Base-by-base conservation (phyloP, 2,113 vertebrate genomes). In the Lophura nycthemera region DNA sequence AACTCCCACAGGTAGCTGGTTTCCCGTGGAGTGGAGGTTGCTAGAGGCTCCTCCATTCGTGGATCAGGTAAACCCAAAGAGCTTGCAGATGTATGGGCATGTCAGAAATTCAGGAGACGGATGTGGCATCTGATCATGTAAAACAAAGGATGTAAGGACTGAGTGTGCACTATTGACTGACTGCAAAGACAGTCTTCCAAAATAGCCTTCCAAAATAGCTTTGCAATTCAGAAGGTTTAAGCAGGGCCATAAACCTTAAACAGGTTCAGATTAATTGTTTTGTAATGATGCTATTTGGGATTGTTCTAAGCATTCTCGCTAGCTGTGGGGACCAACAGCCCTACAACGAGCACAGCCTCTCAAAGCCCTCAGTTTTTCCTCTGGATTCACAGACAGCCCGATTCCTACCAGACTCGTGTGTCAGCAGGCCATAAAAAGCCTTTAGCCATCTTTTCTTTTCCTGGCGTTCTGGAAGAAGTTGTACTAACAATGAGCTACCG, bases 401-500 rank as follows among this genome's bases (percentile, higher is more conserved):
- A 71, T 91, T 90, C 89, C 83, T 86, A 82, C 74, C 67, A 93
- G 67, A 78, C 60, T 83, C 80, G 20, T 74, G 24, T 92, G 88
- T 92, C 88, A 94, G 75, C 88, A 94, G 87, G 90, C 79, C 83
- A 48, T 91, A 93, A 96, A 94, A 90, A 87, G 66, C 87, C 86
- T 90, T 74, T 93, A 95, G 88, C 48, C 4, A 14, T 36, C 67
- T 89, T 94, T 95, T 91, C 92, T 96, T 91, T 92, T 93, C 42
- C 78, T 89, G 76, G 75, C 3, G 0, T 93, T 90, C 94, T 91
- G 86, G 86, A 96, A 94, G 90, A 91, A 95, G 93, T 89, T 92
- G 93, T 90, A 91, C 89, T 93, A 92, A 97, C 95, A 95, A 95
- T 88, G 92, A 96, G 89, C 90, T 83, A 77, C 92, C 86, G 83